A percentile compares a stretch with the other conserved stretches of the same genome.
phyloP scores from a whole-genome alignment of 2,888 invertebrate genomes.

The Athetis lepigone region DNA sequence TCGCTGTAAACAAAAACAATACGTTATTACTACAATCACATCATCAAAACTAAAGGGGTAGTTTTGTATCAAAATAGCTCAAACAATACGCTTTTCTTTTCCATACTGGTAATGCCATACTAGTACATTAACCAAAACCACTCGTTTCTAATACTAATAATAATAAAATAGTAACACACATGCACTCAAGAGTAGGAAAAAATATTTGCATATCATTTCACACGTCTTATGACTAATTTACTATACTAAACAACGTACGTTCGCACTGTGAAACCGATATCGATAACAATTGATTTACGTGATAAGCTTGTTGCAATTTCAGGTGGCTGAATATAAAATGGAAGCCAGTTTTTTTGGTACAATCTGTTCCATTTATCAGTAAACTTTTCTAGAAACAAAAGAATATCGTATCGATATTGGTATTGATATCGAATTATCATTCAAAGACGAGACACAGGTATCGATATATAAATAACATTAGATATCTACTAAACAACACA shows the following conservation, averaged over 20 bases:
- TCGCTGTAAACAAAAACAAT: constrained; percentile 75
- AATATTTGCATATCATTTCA: constrained; percentile 41
- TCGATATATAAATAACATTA: constrained; percentile 35
- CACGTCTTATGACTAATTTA: constrained; percentile 42
- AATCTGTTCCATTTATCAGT: constrained; percentile 15
- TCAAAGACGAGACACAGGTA: constrained; percentile 40
- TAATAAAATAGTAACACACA: constrained; percentile 25
- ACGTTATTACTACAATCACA: constrained; percentile 8
- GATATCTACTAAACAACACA: constrained; percentile 50
- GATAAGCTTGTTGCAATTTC: constrained; percentile 36
- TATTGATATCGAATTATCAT: constrained; percentile 56
- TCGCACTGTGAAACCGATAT: constrained; percentile 43
- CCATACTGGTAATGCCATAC: too few relatives aligned
- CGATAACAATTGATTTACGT: constrained; percentile 48
- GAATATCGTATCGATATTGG: constrained; percentile 28
- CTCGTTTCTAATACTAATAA: constrained; percentile 6
- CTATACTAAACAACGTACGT: constrained; percentile 44
- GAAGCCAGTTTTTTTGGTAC: constrained; percentile 14
- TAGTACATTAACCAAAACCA: neutral
- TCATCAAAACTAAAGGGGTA: neutral
- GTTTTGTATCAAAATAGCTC: neutral
- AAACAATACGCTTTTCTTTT: neutral
- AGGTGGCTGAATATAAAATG: constrained; percentile 19
- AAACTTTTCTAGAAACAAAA: constrained; percentile 17
- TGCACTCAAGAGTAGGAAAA: constrained; percentile 40